Evolutionary conservation across 2,888 invertebrate species (phyloP).

Genomic region (Nowickia ferox): DNA sequence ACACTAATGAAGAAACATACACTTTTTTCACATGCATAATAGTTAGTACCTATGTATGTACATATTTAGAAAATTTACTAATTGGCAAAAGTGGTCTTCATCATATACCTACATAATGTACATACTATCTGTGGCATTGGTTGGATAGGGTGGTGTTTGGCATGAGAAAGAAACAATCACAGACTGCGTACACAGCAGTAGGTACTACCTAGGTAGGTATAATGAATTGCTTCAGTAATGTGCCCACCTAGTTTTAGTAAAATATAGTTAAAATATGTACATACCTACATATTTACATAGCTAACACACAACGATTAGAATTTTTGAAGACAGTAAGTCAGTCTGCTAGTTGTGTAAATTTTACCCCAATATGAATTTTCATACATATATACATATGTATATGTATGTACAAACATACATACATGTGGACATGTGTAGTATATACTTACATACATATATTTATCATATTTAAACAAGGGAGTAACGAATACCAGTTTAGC

Average conservation of each 20-base stretch:
- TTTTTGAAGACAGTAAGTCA: not conserved
- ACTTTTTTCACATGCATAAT: not conserved
- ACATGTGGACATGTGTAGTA: too few species aligned
- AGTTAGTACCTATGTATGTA: not conserved
- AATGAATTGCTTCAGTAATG: not conserved
- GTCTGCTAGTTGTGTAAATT: not conserved
- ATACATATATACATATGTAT: not conserved
- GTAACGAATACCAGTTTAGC: too few species aligned
- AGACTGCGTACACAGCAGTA: not conserved
- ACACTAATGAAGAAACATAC: slow-evolving; percentile 81
- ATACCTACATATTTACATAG: too few species aligned
- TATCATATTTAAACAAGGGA: too few species aligned
- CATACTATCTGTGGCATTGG: not conserved
- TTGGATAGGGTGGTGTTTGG: slow-evolving; percentile 15
- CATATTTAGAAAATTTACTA: slow-evolving; percentile 77
- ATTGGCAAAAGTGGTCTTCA: slow-evolving; percentile 77
- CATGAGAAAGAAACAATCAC: slow-evolving; percentile 30
- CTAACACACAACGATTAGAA: slow-evolving; percentile 9
- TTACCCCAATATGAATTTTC: not conserved
- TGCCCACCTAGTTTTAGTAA: slow-evolving; percentile 11
- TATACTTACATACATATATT: too few species aligned
- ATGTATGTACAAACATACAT: too few species aligned
- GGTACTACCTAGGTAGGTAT: slow-evolving; percentile 3
- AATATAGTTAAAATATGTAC: slow-evolving; percentile 63
- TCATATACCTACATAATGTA: slow-evolving; percentile 1